phyloP scores from a whole-genome alignment of 2,797 vertebrate species.

The Urocyon cinereoargenteus region DNA sequence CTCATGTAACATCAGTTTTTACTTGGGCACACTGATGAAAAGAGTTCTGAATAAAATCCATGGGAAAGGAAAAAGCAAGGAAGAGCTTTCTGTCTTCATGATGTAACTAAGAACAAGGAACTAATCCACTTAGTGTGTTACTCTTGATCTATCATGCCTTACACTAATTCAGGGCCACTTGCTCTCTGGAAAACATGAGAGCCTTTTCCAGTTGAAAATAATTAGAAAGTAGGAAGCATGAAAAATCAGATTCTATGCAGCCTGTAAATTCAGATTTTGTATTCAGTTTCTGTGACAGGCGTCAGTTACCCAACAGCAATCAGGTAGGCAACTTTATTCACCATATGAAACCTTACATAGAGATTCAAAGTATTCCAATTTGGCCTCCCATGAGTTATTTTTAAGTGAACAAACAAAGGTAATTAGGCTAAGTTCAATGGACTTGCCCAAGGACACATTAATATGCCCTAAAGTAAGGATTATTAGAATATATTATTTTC shows the following conservation, averaged over 20 bases:
- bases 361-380: background rate
- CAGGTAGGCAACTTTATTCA: background rate
- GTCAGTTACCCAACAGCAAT: background rate
- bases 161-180: background rate
- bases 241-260: background rate
- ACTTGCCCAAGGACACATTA: background rate
- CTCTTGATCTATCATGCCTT: background rate
- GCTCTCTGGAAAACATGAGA: background rate
- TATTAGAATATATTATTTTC: background rate
- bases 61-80: background rate
- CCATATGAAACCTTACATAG: background rate
- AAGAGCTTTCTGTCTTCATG: background rate
- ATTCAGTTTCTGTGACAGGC: slow-evolving; percentile 3
- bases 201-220: slow-evolving; percentile 28
- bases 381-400: slow-evolving; percentile 26
- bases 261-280: background rate
- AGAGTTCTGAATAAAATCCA: background rate
- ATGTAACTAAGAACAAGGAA: background rate
- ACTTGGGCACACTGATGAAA: background rate
- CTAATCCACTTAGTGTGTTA: background rate
- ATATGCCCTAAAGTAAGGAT: background rate
- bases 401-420: slow-evolving; percentile 37
- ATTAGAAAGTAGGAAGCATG: background rate
- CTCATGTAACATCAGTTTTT: background rate
- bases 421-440: slow-evolving; percentile 34